Percentiles rank a stretch among this genome's conserved stretches.
phyloP scores from a whole-genome alignment of 92 coral and sea anemone genomes.

The Epizoanthus rinbou region DNA sequence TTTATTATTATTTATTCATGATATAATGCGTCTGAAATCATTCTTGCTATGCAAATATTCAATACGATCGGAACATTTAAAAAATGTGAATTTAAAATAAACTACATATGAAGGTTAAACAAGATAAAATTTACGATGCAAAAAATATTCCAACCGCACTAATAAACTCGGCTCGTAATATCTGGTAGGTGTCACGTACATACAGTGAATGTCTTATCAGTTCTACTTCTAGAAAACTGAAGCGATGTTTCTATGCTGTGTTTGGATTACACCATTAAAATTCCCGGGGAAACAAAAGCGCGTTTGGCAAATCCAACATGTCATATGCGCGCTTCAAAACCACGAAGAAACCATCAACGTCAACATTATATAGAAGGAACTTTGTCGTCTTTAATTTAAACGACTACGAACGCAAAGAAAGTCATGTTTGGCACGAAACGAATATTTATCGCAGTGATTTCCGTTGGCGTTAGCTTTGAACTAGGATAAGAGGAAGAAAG shows the following conservation, averaged over 20 bases:
- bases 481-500: background rate
- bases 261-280: slow-evolving; percentile 41
- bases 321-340: slow-evolving; percentile 16
- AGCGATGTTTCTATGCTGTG: background rate
- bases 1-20: slow-evolving; percentile 40
- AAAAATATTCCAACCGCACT: background rate
- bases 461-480: slow-evolving; percentile 21
- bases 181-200: background rate
- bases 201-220: background rate
- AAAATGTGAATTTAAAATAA: background rate
- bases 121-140: background rate
- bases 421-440: background rate
- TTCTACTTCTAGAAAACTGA: slow-evolving; percentile 9
- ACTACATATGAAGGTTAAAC: background rate
- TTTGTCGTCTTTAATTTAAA: background rate
- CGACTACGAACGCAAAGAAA: slow-evolving; percentile 7
- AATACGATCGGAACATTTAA: background rate
- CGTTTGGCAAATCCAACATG: slow-evolving; percentile 5
- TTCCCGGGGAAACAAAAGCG: slow-evolving; percentile 32
- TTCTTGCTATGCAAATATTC: background rate
- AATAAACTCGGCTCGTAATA: background rate
- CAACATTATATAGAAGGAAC: background rate
- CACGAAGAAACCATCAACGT: slow-evolving; percentile 4
- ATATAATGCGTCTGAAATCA: slow-evolving; percentile 34
- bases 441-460: slow-evolving; percentile 22